Base-by-base conservation (phyloP, 2,113 vertebrate genomes). In the Arenaria interpres region DNA sequence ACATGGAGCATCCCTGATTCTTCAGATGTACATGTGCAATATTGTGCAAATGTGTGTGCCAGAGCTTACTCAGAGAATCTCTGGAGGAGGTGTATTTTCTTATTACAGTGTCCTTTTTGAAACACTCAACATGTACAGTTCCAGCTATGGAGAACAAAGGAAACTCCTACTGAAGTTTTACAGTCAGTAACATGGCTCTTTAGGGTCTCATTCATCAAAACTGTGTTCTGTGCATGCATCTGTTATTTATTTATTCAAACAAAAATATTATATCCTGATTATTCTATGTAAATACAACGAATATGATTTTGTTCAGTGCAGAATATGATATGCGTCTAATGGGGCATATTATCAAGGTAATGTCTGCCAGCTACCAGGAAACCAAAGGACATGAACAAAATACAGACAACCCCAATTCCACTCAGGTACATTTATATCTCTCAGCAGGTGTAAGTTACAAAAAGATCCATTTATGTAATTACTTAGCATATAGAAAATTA, bases 41-140 rank as follows among this genome's bases (percentile, higher is more conserved):
- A 77, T 62, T 79, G 81, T 88, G 60, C 88, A 92, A 89, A 33
- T 60, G 19, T 72, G 72, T 45, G 67, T 84, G 79, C 80, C 79
- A 89, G 45, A 96, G 67, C 39, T 90, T 89, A 48, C 48, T 95
- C 53, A 88, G 59, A n/a, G 80, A 84, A 45, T 74, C 77, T 91
- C 82, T 95, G 95, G 57, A 85, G 59, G 67, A 90, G 66, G 33
- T 48, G 14, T 51, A 62, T 53, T 57, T 86, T 53, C 53, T 97
- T 92, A 90, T 89, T 94, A 95, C 94, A 30, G 51, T 90, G 84
- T 60, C 41, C 56, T 88, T 86, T 94, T 79, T 79, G 62, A 76
- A 96, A 87, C 54, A 57, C 21, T 88, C 89, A 68, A 69, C 6
- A 12, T 95, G 50, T 48, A 54, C n/a, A 63, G 35, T 90, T 97